Base-by-base conservation (phyloP, 2,888 invertebrate species). In the Papilio elwesi region DNA sequence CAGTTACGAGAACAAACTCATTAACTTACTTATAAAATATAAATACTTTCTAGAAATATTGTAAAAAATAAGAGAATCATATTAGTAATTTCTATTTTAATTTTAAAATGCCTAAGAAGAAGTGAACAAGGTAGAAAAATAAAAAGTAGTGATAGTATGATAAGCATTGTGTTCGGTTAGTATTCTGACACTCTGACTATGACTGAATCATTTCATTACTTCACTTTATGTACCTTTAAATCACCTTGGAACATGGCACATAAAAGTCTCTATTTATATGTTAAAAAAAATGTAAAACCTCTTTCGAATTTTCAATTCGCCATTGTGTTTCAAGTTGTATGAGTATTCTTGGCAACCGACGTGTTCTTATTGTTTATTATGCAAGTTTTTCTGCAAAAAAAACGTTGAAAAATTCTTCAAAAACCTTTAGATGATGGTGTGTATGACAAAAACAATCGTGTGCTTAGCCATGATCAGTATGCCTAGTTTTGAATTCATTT, bases 351-450 rank as follows among this genome's bases (percentile, higher is more conserved):
- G 71, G 66, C 71, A 66, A 26, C 71, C 43, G 59, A 12, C 57
- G 66, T 66, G 59, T 15, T 66, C 59, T 57, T 66, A 52, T 66
- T 66, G 71, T 71, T 71, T 71, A 71, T 71, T 71, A 71, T 71
- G 51, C 43, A 66, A 49, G 43, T 43, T 66, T 13, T 66, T 59
- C 26, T 48, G 52, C 49, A 48, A 68, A 70, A 63, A 64, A 62
- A 62, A 15, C 43, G 6, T 62, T 43, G 0, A 9, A 2, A 5
- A 38, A 9, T 59, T 59, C 59, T 38, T n/a, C 8, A 36, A 36
- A 13, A 12, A 55, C n/a, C 11, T 55, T 26, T 12, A 16, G 9
- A 16, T 53, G 3, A 9, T 15, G 16, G 10, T 16, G 7, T n/a
- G 0, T 7, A 36, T 57, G 0, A 26, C 26, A 26, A 26, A 36